Base-by-base conservation (phyloP, 1,140 invertebrate species). In the Bombus difficillimus region DNA sequence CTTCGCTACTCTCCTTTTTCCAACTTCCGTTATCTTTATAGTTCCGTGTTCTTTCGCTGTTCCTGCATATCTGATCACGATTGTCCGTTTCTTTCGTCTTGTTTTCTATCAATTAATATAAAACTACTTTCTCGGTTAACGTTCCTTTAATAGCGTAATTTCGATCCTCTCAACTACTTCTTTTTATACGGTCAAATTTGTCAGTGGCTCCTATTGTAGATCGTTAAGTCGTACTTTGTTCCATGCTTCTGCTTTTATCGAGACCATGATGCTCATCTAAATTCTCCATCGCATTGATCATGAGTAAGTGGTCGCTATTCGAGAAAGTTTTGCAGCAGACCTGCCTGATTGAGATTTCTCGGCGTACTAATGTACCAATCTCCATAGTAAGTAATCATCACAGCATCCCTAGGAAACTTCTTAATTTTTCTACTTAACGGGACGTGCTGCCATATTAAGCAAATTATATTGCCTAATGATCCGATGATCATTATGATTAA, bases 231-330 rank as follows among this genome's bases (percentile, higher is more conserved):
- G 47, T 18, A 69, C 75, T n/a, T 71, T 72, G 53, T 69, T 59
- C 59, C 71, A 12, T 12, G n/a, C 69, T 43, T 64, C n/a, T 28
- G 39, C n/a, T 43, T 28, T 22, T n/a, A 37, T 10, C 53, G 57
- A 18, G 34, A 47, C 9, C 53, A 15, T 10, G n/a, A 57, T 72
- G 72, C 64, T 81, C 79, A 53, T 77, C 71, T 39, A 76, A 89
- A 77, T 92, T 92, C 90, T 87, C 86, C 86, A 86, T 92, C 68
- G 79, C 88, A 80, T 81, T 87, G 76, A 89, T 91, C 87, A 91
- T 91, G 92, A 93, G 91, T 92, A 93, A 93, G 91, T 88, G 86
- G 88, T 88, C 86, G 90, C 88, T 83, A 91, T 91, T 91, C 88
- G 86, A 85, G 88, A 92, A 92, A 88, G 69, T 90, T 89, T 87